phyloP scores from a whole-genome alignment of 2,797 vertebrate genomes.

The Crenichthys baileyi region DNA sequence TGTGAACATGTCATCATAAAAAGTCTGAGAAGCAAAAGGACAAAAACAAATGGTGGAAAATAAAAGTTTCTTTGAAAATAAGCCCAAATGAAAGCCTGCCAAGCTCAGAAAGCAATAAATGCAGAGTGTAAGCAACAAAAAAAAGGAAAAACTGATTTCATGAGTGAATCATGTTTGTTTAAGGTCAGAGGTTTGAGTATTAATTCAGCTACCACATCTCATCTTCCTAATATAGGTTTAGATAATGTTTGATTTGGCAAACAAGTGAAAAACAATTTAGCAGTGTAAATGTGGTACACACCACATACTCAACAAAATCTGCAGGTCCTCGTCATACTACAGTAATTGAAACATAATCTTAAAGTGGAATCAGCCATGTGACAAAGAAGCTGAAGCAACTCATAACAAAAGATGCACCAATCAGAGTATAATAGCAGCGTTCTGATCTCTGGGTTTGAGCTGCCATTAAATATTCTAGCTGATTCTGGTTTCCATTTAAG shows the following conservation, averaged over 20 bases:
- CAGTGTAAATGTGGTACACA: not conserved
- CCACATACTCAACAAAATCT: not conserved
- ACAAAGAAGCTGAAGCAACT: not conserved
- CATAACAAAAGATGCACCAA: not conserved
- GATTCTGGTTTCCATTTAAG: not conserved
- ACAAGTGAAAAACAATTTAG: not conserved
- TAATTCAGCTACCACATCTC: slow-evolving; percentile 12
- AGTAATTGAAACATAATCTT: not conserved
- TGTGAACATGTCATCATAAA: not conserved
- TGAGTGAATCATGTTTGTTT: slow-evolving; percentile 9
- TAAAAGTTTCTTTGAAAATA: slow-evolving; percentile 1
- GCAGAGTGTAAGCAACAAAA: slow-evolving; percentile 12
- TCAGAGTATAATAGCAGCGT: not conserved
- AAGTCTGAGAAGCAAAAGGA: slow-evolving; percentile 29
- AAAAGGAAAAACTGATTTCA: slow-evolving; percentile 17
- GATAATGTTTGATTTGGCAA: not conserved
- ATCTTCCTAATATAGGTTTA: slow-evolving; percentile 20
- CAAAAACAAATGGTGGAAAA: slow-evolving; percentile 35
- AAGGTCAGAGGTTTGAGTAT: slow-evolving; percentile 13
- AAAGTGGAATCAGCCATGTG: not conserved
- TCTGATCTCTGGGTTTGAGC: not conserved
- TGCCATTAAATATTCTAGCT: not conserved
- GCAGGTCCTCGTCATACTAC: not conserved
- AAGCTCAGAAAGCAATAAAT: slow-evolving; percentile 10
- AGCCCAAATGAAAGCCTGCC: not conserved